Percentiles rank a stretch among this genome's conserved stretches.
Evolutionary conservation across 2,113 vertebrate species (phyloP).

Genomic region (Todiramphus saurophagus): DNA sequence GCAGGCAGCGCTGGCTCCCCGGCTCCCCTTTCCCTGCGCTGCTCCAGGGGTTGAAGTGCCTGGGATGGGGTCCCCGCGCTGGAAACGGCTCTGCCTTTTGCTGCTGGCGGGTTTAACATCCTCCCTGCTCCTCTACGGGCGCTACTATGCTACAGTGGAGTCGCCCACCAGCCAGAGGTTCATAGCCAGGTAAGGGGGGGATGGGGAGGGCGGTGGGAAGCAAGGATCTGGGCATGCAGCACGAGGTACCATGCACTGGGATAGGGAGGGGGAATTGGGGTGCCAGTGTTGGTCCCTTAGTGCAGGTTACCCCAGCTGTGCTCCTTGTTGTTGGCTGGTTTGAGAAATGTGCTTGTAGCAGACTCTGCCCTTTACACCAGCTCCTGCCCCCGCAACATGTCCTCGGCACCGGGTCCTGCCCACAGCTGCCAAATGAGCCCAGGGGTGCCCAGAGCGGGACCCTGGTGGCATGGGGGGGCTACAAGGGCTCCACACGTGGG

Average conservation of each 20-base stretch:
- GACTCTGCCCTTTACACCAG: background rate
- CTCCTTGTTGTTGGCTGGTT: background rate
- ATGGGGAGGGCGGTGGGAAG: background rate
- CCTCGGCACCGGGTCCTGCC: background rate
- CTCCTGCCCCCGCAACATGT: accelerated
- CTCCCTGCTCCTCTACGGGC: conserved; percentile 53
- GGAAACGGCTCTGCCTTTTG: conserved; percentile 46
- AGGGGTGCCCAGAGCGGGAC: background rate
- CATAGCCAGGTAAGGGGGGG: conserved; percentile 44
- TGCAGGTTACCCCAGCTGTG: background rate
- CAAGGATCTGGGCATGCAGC: background rate
- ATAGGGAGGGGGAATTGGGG: background rate
- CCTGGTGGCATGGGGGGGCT: background rate
- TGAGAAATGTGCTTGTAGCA: background rate
- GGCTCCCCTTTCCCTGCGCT: background rate
- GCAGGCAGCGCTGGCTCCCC: background rate
- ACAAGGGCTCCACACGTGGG: accelerated
- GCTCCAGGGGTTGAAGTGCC: accelerated
- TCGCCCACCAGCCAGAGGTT: background rate
- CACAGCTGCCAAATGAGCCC: background rate
- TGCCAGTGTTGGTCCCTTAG: accelerated
- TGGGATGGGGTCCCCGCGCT: conserved; percentile 57
- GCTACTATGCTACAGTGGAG: conserved; percentile 11
- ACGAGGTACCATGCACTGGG: accelerated
- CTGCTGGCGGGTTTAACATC: conserved; percentile 36